Evolutionary conservation across 2,797 vertebrate species (phyloP).

Genomic region (Chelidonichthys spinosus): DNA sequence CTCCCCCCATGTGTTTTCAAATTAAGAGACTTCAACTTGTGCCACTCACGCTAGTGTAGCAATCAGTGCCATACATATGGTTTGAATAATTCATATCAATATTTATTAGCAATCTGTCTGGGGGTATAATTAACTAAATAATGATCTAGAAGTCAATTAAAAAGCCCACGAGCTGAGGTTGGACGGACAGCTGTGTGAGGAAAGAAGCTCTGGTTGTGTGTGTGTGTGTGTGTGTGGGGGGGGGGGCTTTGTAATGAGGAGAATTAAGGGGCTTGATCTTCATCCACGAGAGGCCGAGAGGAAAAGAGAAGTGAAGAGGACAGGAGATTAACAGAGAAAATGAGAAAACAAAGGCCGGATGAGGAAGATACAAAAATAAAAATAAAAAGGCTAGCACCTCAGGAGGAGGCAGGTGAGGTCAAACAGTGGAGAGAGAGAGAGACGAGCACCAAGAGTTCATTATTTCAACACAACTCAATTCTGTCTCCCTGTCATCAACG

Average conservation of each 20-base stretch:
- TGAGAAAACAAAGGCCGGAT: slow-evolving; percentile 50
- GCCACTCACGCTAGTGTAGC: slow-evolving; percentile 49
- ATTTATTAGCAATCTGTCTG: slow-evolving; percentile 77
- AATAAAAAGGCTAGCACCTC: slow-evolving; percentile 21
- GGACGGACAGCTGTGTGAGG: slow-evolving; percentile 21
- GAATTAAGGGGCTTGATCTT: slow-evolving; percentile 60
- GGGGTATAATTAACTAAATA: slow-evolving; percentile 77
- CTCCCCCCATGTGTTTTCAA: slow-evolving; percentile 28
- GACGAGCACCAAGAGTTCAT: background rate
- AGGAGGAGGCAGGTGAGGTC: slow-evolving; percentile 21
- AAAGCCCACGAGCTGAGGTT: slow-evolving; percentile 40
- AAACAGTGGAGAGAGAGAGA: slow-evolving; percentile 20
- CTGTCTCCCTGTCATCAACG: slow-evolving; percentile 59
- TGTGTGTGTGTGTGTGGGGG: background rate
- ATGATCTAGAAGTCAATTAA: slow-evolving; percentile 74
- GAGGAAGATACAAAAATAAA: slow-evolving; percentile 33
- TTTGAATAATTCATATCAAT: slow-evolving; percentile 79
- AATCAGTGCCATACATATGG: slow-evolving; percentile 74
- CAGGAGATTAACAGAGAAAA: slow-evolving; percentile 30
- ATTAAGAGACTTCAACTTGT: slow-evolving; percentile 53
- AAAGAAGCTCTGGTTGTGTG: background rate
- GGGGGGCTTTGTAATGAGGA: slow-evolving; percentile 50
- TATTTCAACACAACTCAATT: slow-evolving; percentile 52
- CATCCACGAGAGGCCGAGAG: slow-evolving; percentile 45
- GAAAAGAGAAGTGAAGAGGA: slow-evolving; percentile 23